A percentile compares a stretch with the other conserved stretches of the same genome.
phyloP scores from a whole-genome alignment of 1,140 invertebrate genomes.

The Aphelenchoides avenae region DNA sequence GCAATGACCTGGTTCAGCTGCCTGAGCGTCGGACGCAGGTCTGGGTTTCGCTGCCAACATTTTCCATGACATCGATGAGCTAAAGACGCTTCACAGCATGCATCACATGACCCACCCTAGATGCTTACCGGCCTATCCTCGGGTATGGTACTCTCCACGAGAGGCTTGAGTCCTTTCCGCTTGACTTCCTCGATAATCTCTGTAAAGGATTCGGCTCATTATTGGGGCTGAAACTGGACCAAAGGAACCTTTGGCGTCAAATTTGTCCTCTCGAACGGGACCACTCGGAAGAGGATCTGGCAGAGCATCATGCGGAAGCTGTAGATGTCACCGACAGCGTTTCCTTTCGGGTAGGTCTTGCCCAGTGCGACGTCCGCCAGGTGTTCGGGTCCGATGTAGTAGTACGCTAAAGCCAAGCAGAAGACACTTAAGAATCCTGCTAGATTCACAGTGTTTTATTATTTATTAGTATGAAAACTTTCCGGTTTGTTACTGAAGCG shows the following conservation, averaged over 20 bases:
- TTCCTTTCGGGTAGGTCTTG: conserved; percentile 37
- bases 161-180: conserved; percentile 25
- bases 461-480: too few relatives aligned
- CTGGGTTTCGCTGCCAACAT: conserved; percentile 44
- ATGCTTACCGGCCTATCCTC: conserved; percentile 37
- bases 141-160: conserved; percentile 33
- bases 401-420: conserved; percentile 37
- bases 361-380: conserved; percentile 31
- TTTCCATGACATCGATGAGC: conserved; percentile 44
- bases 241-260: conserved; percentile 21
- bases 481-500: too few relatives aligned
- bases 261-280: conserved; percentile 43
- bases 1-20: conserved; percentile 36
- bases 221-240: too few relatives aligned
- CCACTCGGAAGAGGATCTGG: conserved; percentile 42
- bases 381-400: conserved; percentile 47
- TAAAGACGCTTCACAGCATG: too few relatives aligned
- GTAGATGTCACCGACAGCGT: conserved; percentile 44
- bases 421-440: too few relatives aligned
- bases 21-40: conserved; percentile 41
- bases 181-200: conserved; percentile 43
- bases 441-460: too few relatives aligned
- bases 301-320: conserved; percentile 42
- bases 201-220: too few relatives aligned
- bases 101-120: too few relatives aligned